phyloP scores from a whole-genome alignment of 2,797 vertebrate species.

The Xenentodon cancila region DNA sequence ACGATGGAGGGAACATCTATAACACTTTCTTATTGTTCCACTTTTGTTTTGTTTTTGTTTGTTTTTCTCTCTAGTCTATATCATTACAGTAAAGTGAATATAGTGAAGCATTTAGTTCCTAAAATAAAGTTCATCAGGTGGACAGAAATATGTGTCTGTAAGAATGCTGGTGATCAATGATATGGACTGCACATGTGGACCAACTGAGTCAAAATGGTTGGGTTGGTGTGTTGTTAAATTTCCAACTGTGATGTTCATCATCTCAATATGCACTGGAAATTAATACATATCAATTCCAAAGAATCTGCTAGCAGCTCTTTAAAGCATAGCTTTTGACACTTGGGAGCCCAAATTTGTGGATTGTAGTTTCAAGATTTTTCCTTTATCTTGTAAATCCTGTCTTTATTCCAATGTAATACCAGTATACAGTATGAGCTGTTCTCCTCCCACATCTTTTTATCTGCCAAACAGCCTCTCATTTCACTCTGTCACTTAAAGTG shows the following conservation, averaged over 20 bases:
- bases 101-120: too few relatives aligned
- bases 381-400: neutral
- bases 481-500: constrained; percentile 21
- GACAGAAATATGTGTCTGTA: too few relatives aligned
- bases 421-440: constrained; percentile 1
- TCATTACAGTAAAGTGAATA: too few relatives aligned
- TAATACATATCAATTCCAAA: too few relatives aligned
- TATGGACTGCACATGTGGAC: too few relatives aligned
- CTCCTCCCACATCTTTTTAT: neutral
- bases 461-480: constrained; percentile 9
- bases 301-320: too few relatives aligned
- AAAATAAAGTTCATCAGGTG: too few relatives aligned
- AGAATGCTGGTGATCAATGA: too few relatives aligned
- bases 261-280: neutral
- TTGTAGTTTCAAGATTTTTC: constrained; percentile 1
- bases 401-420: constrained; percentile 4
- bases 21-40: too few relatives aligned
- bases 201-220: neutral
- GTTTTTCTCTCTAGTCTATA: too few relatives aligned
- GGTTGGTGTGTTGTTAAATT: neutral
- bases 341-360: neutral
- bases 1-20: too few relatives aligned
- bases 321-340: neutral
- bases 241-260: neutral
- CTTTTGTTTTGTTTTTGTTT: too few relatives aligned